Conservation (phyloP, 2,113 vertebrate species). For the Cyphomyrus plagiostoma region DNA sequence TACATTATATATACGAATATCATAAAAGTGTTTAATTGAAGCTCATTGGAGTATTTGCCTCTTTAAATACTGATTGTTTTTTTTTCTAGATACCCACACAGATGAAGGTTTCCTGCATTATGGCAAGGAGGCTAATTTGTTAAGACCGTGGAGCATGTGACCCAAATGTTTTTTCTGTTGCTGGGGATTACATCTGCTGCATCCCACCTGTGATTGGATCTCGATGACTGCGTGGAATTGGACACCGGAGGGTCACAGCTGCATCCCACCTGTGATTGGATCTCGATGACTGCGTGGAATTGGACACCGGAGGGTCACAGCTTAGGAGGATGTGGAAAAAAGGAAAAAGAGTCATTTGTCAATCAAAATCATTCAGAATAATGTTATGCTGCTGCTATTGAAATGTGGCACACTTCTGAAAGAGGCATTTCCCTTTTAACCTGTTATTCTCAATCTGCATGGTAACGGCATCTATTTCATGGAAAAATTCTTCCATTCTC, state of each 20-base stretch:
- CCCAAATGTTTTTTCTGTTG: slow-evolving; percentile 49
- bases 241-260: slow-evolving; percentile 73
- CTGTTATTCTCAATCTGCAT: slow-evolving; percentile 86
- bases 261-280: no score
- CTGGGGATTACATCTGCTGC: slow-evolving; percentile 48
- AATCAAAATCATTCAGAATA: not conserved
- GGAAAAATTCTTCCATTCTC: slow-evolving; percentile 81
- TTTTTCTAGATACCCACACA: not conserved
- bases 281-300: not conserved
- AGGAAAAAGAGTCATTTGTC: not conserved
- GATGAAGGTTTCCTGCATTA: slow-evolving; percentile 44
- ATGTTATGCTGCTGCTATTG: not conserved
- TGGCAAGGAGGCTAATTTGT: slow-evolving; percentile 59
- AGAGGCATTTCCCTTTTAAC: slow-evolving; percentile 29
- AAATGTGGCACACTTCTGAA: not conserved
- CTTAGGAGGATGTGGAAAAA: slow-evolving; percentile 51
- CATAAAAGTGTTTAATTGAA: not conserved
- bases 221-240: not conserved
- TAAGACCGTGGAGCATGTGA: slow-evolving; percentile 40
- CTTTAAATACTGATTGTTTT: not conserved
- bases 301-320: slow-evolving; percentile 67
- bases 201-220: not conserved
- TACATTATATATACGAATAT: no score
- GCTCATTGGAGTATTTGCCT: not conserved
- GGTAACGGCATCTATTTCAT: slow-evolving; percentile 84